Percentiles rank a stretch among this genome's conserved stretches.
phyloP scores from a whole-genome alignment of 2,888 invertebrate species.

The Willowsia nigromaculata region DNA sequence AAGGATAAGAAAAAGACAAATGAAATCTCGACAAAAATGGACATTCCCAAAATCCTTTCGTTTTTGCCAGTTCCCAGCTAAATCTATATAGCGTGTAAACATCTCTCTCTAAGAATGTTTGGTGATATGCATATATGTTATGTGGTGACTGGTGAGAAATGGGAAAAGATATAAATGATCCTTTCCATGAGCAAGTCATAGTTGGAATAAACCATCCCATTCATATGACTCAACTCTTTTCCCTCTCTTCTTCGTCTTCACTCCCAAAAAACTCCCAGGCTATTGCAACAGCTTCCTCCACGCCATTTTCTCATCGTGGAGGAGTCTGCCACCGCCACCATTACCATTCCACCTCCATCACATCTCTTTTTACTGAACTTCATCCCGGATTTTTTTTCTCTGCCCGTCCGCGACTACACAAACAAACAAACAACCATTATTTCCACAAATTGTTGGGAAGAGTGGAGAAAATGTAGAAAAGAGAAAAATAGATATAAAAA shows the following conservation, averaged over 20 bases:
- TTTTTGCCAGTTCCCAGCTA: conserved; percentile 2
- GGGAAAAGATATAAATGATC: conserved; percentile 61
- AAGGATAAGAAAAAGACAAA: conserved; percentile 65
- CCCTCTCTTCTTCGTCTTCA: not conserved
- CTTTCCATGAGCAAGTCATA: conserved; percentile 38
- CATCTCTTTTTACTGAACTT: not conserved
- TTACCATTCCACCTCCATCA: conserved; percentile 15
- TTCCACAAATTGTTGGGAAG: conserved; percentile 60
- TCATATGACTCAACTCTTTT: not conserved
- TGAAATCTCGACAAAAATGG: conserved; percentile 69
- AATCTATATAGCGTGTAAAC: not conserved
- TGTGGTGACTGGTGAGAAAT: conserved; percentile 46
- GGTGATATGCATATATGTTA: too few relatives aligned
- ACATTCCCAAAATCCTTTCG: conserved; percentile 61
- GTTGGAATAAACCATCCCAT: conserved; percentile 7
- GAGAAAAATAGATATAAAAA: not conserved
- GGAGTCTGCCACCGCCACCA: not conserved
- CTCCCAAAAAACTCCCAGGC: not conserved
- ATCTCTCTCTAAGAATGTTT: not conserved
- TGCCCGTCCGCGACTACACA: not conserved
- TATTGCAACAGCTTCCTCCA: conserved; percentile 53
- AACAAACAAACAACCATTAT: conserved; percentile 64
- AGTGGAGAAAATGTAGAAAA: not conserved
- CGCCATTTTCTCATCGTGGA: not conserved
- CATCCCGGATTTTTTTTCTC: conserved; percentile 1